Evolutionary conservation across 2,888 invertebrate species (phyloP), one percentile per base, ranked within the genome.

Genomic region (Ditylenchus weischeri): DNA sequence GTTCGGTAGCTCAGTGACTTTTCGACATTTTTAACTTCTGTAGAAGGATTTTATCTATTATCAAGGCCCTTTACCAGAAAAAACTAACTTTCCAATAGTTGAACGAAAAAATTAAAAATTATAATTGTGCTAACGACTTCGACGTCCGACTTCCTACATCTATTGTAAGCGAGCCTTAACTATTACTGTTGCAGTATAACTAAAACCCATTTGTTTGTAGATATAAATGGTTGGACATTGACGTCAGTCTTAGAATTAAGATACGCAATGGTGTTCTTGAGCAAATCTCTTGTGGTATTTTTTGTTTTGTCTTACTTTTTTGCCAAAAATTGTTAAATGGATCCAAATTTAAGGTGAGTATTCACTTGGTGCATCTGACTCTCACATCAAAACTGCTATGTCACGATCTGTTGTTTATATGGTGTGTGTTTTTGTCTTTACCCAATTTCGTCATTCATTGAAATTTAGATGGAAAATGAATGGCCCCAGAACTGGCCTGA

Each of bases 401-500:
- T 68, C 75, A 13, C 68, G 75, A 29, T 65, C 70, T 18, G 61
- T 79, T 1, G 76, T 74, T 19, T 69, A 71, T 6, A 77, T 77
- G 75, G 29, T 54, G n/a, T 21, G 21, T 54, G 7, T 11, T 50
- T 6, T 21, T 54, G 13, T 23, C 1, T 15, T 2, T 4, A 7
- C 1, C 11, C 4, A 54, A 21, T 11, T 23, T 3, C 29, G 54
- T 29, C 21, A 54, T 13, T 54, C 29, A 5, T 10, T 54, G 1
- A 54, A 3, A 7, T 18, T 54, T 21, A 23, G 54, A 74, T 75
- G 65, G 78, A 78, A 58, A 78, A 78, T 51, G 77, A 77, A 48
- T 77, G 78, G 78, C 77, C 77, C 19, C 75, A 77, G 66, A 73
- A 76, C 57, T 78, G 78, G 78, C 64, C 71, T 0, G 76, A 77